These are phyloP conservation scores for Drosophila subpulchrella DNA, from an alignment of 1,140 invertebrate species.

Conservation along the genomic window DNA sequence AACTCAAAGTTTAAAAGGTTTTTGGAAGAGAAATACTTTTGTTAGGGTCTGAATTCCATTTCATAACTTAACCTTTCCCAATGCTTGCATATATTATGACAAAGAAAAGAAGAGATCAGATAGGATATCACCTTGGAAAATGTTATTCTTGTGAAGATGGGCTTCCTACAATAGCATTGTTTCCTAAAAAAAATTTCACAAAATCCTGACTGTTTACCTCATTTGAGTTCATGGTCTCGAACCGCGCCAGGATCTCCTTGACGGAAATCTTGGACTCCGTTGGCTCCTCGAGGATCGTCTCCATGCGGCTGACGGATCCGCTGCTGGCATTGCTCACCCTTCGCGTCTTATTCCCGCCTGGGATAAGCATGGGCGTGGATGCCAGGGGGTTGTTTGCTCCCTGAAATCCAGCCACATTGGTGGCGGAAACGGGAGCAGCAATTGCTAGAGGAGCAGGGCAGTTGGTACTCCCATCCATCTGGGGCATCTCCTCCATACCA, in stretches of 20 bases:
- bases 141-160: too few species aligned
- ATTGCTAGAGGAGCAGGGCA: background rate
- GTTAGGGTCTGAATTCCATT: too few species aligned
- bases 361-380: constrained; percentile 12
- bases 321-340: constrained; percentile 86
- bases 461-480: background rate
- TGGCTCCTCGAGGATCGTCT: constrained; percentile 92
- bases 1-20: too few species aligned
- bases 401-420: background rate
- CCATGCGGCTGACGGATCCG: constrained; percentile 88
- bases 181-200: background rate
- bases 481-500: background rate
- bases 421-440: background rate
- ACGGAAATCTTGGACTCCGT: constrained; percentile 91
- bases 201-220: constrained; percentile 44
- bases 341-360: constrained; percentile 56
- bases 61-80: too few species aligned
- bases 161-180: too few species aligned
- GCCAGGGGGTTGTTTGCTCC: background rate
- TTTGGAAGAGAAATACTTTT: too few species aligned
- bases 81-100: too few species aligned
- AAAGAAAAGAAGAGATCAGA: too few species aligned
- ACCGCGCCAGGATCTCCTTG: constrained; percentile 91
- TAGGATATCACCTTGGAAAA: too few species aligned
- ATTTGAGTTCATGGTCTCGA: constrained; percentile 88